Conservation (phyloP, 2,888 invertebrate species). For the Monoplex corrugatus region DNA sequence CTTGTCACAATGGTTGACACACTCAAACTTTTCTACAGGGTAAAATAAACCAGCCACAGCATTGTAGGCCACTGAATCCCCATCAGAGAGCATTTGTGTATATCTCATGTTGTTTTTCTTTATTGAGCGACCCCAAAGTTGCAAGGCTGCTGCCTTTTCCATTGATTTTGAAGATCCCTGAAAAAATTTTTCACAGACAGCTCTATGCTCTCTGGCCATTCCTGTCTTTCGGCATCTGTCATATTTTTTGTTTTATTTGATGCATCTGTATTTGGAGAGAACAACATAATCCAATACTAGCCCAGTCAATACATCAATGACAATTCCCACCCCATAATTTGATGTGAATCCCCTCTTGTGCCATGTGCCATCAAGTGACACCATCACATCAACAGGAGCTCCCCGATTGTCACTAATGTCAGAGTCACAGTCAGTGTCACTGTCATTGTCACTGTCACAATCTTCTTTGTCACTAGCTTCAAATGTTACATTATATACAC, state of each 20-base stretch:
- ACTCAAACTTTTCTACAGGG: not conserved
- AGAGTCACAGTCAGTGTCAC: constrained; percentile 20
- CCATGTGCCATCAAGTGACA: constrained; percentile 38
- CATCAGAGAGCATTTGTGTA: constrained; percentile 21
- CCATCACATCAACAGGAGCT: not conserved
- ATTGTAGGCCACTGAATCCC: constrained; percentile 23
- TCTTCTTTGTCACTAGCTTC: not conserved
- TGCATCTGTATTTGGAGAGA: not conserved
- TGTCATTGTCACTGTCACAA: not conserved
- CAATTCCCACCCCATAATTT: constrained; percentile 27
- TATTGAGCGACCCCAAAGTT: not conserved
- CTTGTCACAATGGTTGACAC: constrained; percentile 30
- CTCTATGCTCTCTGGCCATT: not conserved
- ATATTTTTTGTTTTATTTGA: not conserved
- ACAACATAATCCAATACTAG: constrained; percentile 23
- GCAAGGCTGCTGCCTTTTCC: not conserved
- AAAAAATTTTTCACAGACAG: not conserved
- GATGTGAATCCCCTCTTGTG: constrained; percentile 37
- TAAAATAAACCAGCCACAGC: not conserved
- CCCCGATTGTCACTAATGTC: not conserved
- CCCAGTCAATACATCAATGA: constrained; percentile 28
- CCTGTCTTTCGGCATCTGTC: not conserved
- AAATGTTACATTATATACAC: not conserved
- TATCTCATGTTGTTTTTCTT: constrained; percentile 1
- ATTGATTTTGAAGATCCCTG: not conserved